phyloP scores from a whole-genome alignment of 2,888 invertebrate species.

The Venustoraphidia nigricollis region DNA sequence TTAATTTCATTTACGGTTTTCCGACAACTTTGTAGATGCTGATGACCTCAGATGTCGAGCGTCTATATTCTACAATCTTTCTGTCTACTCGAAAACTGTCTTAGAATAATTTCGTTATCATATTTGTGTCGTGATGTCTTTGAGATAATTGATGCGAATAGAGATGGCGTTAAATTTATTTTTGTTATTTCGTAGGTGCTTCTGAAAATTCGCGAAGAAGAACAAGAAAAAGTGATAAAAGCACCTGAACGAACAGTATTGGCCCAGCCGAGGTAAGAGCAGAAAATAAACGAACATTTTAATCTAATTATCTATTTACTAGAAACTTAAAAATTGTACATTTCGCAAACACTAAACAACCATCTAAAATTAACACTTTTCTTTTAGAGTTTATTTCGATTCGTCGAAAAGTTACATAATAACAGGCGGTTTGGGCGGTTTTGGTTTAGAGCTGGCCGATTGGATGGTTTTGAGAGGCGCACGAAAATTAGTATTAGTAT shows the following conservation, averaged over 20 bases:
- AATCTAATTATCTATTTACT: too few species aligned
- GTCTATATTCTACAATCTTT: too few species aligned
- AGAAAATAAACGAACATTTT: too few species aligned
- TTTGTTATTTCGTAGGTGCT: conserved; percentile 17
- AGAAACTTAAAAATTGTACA: too few species aligned
- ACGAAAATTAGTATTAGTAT: conserved; percentile 60
- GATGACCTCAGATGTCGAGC: too few species aligned
- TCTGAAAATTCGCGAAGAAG: conserved; percentile 23
- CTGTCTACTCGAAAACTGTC: too few species aligned
- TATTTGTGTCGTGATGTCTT: not conserved
- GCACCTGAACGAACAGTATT: conserved; percentile 22
- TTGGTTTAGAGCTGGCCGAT: conserved; percentile 76
- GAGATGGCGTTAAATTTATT: too few species aligned
- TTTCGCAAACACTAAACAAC: too few species aligned
- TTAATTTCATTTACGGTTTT: too few species aligned
- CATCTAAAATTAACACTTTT: too few species aligned
- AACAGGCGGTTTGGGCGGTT: conserved; percentile 77
- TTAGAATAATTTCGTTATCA: not conserved
- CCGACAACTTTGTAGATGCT: too few species aligned
- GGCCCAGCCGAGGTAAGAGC: conserved; percentile 26
- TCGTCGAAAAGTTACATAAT: conserved; percentile 40
- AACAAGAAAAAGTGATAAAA: conserved; percentile 21
- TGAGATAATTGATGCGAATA: too few species aligned
- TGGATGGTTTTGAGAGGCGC: conserved; percentile 78
- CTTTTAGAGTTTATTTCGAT: conserved; percentile 33